Evolutionary conservation across 2,113 vertebrate genomes (phyloP), one percentile per base, ranked within the genome.

Genomic region (Cairina moschata): DNA sequence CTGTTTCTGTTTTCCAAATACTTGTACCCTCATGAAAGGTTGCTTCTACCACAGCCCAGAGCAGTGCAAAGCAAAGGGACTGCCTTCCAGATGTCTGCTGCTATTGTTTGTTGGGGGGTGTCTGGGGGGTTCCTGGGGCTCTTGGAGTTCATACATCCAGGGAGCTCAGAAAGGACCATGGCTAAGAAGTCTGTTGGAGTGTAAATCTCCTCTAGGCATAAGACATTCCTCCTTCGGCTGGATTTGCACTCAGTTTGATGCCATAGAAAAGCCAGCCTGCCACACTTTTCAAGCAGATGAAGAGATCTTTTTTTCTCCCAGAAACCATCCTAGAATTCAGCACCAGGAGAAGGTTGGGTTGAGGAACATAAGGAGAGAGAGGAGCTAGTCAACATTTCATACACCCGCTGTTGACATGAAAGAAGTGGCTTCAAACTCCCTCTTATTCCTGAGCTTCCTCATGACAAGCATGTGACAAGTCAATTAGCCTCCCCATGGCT

Each of bases 341-440:
- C 40, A 3, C 42, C 46, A 20, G 36, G 17, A 20, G 28, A 38
- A 58, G 25, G 14, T 2, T 2, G 2, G 31, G 36, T 91, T 73
- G 54, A 86, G 63, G 16, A 91, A 44, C 25, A 17, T 38, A 40
- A 73, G 17, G 32, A 90, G 32, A 91, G 34, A 91, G 32, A 65
- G 10, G 14, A 88, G 23, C 44, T 74, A 81, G 83, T 75, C 68
- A 90, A 71, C 54, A 46, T 86, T 86, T 81, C 32, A 34, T 59
- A 50, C 1, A 4, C 10, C 13, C 0, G 0, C 28, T 3, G 8
- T 46, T 76, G 42, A 52, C 62, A 65, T 31, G 60, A 93, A 75
- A 81, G 56, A 74, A 74, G 17, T n/a, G 46, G 8, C 29, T 83
- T 65, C 86, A 88, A 90, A 81, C 36, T 88, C 52, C 31, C 31